Evolutionary conservation across 2,113 vertebrate species (phyloP).

Genomic region (Nesogale talazaci): DNA sequence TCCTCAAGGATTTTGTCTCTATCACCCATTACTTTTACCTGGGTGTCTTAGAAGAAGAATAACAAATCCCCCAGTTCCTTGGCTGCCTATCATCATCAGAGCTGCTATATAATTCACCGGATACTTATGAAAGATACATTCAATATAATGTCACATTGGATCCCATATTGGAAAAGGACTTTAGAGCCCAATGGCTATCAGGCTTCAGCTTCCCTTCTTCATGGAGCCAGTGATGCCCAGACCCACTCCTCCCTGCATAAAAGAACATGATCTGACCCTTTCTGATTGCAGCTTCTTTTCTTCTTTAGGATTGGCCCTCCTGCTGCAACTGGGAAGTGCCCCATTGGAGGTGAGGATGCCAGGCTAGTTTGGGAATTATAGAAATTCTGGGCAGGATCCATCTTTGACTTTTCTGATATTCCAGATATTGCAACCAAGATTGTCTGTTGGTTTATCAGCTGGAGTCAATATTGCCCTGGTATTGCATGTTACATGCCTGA

Average conservation of each 20-base stretch:
- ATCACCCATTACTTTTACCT: background rate
- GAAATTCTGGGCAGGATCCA: background rate
- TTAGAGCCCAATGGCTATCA: background rate
- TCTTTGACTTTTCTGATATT: background rate
- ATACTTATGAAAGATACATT: background rate
- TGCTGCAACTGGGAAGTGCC: constrained; percentile 85
- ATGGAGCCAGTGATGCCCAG: background rate
- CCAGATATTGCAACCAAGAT: constrained; percentile 81
- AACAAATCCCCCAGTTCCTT: background rate
- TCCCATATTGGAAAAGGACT: background rate
- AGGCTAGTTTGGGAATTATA: no score
- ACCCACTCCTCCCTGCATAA: background rate
- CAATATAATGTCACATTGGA: background rate
- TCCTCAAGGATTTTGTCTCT: background rate
- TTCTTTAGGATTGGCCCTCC: constrained; percentile 81
- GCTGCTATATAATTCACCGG: background rate
- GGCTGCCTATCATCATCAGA: background rate
- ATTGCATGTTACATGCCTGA: constrained; percentile 80
- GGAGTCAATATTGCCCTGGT: constrained; percentile 84
- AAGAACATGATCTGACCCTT: background rate
- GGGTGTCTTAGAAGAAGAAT: background rate
- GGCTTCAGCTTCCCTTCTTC: background rate
- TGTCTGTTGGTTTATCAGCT: constrained; percentile 87
- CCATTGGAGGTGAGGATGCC: background rate
- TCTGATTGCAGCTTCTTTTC: constrained; percentile 4